These are phyloP conservation scores for Nycticebus coucang DNA, from an alignment of 2,113 vertebrate species.

Conservation along the genomic window DNA sequence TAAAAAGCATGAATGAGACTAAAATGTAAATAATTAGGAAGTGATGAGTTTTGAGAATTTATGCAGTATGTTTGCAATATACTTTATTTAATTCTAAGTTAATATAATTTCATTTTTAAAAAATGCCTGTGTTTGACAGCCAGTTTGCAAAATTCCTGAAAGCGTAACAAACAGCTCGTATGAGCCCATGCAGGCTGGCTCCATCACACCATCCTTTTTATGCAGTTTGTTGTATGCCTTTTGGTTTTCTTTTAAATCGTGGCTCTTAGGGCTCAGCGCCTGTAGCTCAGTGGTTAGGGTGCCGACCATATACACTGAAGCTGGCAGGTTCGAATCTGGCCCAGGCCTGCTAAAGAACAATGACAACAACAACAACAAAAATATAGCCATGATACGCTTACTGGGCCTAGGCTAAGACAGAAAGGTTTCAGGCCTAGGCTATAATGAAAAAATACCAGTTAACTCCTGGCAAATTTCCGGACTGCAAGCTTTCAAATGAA, in stretches of 20 bases:
- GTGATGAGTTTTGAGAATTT: constrained; percentile 1
- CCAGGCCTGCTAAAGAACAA: too few relatives aligned
- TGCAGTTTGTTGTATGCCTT: not conserved
- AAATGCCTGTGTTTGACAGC: not conserved
- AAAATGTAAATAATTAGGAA: constrained; percentile 43
- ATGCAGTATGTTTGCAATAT: not conserved
- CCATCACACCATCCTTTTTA: not conserved
- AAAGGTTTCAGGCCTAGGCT: too few relatives aligned
- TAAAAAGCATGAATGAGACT: not conserved
- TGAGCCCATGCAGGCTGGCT: not conserved
- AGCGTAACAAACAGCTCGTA: not conserved
- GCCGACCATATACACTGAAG: too few relatives aligned
- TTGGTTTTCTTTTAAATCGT: not conserved
- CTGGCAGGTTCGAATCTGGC: too few relatives aligned
- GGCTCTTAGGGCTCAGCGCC: not conserved
- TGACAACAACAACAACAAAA: too few relatives aligned
- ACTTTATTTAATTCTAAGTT: constrained; percentile 19
- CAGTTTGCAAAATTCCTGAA: constrained; percentile 28
- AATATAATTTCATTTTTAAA: constrained; percentile 3
- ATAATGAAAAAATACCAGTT: too few relatives aligned
- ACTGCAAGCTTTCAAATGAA: too few relatives aligned
- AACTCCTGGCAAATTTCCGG: too few relatives aligned
- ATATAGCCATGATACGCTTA: too few relatives aligned
- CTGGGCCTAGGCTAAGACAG: too few relatives aligned
- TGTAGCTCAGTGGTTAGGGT: too few relatives aligned